Evolutionary conservation across 2,797 vertebrate genomes (phyloP).

Genomic region (Falco rusticolus): DNA sequence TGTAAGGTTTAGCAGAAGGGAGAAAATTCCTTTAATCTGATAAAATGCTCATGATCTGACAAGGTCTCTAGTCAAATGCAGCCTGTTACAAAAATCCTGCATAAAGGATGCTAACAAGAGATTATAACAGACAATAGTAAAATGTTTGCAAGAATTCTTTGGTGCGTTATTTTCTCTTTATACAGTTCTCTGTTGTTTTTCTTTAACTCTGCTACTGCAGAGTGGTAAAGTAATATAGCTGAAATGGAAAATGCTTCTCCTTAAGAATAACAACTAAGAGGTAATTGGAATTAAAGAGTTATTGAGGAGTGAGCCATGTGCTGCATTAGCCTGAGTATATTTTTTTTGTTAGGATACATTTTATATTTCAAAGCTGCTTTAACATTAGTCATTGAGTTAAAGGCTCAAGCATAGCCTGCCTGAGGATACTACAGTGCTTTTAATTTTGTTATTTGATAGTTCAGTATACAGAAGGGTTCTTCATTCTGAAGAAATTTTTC

Average conservation of each 20-base stretch:
- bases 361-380: not conserved
- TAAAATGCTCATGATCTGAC: not conserved
- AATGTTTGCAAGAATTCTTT: not conserved
- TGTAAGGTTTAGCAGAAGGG: not conserved
- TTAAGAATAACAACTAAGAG: not conserved
- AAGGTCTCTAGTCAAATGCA: not conserved
- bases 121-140: not conserved
- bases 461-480: not conserved
- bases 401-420: not conserved
- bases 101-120: not conserved
- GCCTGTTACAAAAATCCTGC: not conserved
- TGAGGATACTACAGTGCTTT: not conserved
- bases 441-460: not conserved
- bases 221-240: not conserved
- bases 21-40: not conserved
- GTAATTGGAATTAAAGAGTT: not conserved
- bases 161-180: not conserved
- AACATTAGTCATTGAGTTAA: not conserved
- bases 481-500: not conserved
- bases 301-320: not conserved
- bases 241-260: not conserved
- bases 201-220: not conserved
- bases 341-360: not conserved
- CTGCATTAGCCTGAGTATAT: not conserved
- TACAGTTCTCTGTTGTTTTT: not conserved